Conservation (phyloP, 2,888 invertebrate genomes). For the Sarcophaga rosellei region DNA sequence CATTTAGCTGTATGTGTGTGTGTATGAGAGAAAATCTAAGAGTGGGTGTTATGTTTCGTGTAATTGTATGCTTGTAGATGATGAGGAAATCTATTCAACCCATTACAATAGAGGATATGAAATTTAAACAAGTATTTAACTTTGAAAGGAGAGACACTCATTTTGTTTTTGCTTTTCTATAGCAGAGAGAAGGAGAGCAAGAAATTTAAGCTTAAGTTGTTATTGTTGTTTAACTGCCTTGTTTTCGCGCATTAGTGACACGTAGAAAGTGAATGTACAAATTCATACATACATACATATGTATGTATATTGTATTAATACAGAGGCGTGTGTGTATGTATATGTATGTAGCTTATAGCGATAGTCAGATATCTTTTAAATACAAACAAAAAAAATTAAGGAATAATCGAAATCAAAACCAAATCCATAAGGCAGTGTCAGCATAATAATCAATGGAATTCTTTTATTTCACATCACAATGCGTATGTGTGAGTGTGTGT, state of each 20-base stretch:
- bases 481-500: not conserved
- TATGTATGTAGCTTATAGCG: not conserved
- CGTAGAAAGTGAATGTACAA: slow-evolving; percentile 14
- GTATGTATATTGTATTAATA: not conserved
- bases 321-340: not conserved
- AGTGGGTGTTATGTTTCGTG: not conserved
- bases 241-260: slow-evolving; percentile 59
- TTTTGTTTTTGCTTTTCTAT: slow-evolving; percentile 9
- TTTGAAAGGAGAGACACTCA: not conserved
- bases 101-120: slow-evolving; percentile 22
- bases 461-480: slow-evolving; percentile 27
- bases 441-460: slow-evolving; percentile 54
- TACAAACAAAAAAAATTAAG: slow-evolving; percentile 10
- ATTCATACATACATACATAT: not conserved
- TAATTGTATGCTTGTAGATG: not conserved
- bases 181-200: not conserved
- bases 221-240: slow-evolving; percentile 59
- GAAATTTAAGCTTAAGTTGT: slow-evolving; percentile 59
- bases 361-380: slow-evolving; percentile 4
- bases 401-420: not conserved
- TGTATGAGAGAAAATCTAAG: not conserved
- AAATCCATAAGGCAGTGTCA: slow-evolving; percentile 31
- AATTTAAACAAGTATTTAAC: slow-evolving; percentile 57
- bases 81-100: not conserved
- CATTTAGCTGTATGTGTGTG: not conserved